phyloP scores from a whole-genome alignment of 2,888 invertebrate genomes.

The Meghimatium bilineatum region DNA sequence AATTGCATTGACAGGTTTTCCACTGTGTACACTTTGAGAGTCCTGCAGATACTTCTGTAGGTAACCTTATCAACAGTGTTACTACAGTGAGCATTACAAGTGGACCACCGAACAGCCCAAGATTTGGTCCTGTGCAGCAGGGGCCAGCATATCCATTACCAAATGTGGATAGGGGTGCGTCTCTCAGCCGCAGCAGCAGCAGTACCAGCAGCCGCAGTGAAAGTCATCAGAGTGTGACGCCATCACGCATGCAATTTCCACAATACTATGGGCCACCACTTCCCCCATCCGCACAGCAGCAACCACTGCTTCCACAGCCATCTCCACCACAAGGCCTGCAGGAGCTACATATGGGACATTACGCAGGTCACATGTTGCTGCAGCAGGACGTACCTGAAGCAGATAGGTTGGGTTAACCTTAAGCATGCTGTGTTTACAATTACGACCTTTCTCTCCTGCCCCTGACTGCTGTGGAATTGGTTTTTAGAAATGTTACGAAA shows the following conservation, averaged over 20 bases:
- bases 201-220: slow-evolving; percentile 44
- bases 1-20: slow-evolving; percentile 85
- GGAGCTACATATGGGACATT: slow-evolving; percentile 46
- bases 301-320: slow-evolving; percentile 39
- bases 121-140: slow-evolving; percentile 33
- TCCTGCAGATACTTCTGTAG: slow-evolving; percentile 79
- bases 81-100: slow-evolving; percentile 39
- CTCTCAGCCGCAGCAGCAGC: slow-evolving; percentile 41
- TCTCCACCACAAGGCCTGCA: slow-evolving; percentile 41
- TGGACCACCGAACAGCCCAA: slow-evolving; percentile 51
- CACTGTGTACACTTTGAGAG: slow-evolving; percentile 99
- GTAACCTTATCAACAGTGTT: slow-evolving; percentile 46
- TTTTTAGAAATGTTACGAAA: too few species aligned
- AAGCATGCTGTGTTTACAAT: too few species aligned
- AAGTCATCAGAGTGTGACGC: slow-evolving; percentile 18
- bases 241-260: slow-evolving; percentile 21
- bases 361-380: slow-evolving; percentile 52
- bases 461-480: too few species aligned
- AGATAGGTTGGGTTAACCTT: slow-evolving; percentile 54
- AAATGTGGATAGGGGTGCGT: slow-evolving; percentile 7
- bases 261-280: slow-evolving; percentile 35
- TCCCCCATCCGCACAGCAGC: slow-evolving; percentile 43
- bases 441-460: too few species aligned
- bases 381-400: slow-evolving; percentile 58
- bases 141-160: slow-evolving; percentile 20